Base-by-base conservation (phyloP, 2,888 invertebrate genomes). In the Nomada ferruginata region DNA sequence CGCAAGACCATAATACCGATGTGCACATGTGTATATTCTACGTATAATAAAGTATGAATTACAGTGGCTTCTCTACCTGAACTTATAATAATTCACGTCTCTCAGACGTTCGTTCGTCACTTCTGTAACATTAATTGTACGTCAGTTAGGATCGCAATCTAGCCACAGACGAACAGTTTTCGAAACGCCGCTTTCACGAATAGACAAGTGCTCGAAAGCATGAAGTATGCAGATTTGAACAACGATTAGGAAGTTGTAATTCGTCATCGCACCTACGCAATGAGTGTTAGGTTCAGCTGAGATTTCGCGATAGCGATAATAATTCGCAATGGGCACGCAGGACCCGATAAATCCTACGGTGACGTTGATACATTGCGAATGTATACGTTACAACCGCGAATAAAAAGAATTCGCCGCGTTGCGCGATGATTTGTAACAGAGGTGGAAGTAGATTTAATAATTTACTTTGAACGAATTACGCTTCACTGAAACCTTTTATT, bases 221-320 rank as follows among this genome's bases (percentile, higher is more conserved):
- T n/a, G 68, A 70, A 65, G 61, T 36, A 79, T 64, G 80, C 42
- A 80, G 75, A 75, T 79, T 66, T 59, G 44, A 61, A 53, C 81
- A 85, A 86, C 88, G 86, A 72, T 70, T 79, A 69, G 52, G 65
- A 70, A 68, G 80, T 78, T 68, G 80, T 80, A 78, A 80, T 80
- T 80, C 79, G 80, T 80, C 80, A 80, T 80, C 79, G 63, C 80
- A 80, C 80, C 80, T 80, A 80, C 80, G 80, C 80, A 80, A 80
- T 78, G 63, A 78, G 29, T 72, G 79, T 80, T 78, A 63, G 79
- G 66, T 79, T 79, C 80, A 68, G 26, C 50, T 20, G 71, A 71
- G 80, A 80, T 80, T 78, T 68, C 36, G 63, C 61, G 79, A 78
- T 57, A 68, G 72, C 57, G 80, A 80, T 78, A 79, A 71, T 78